Percentiles rank a stretch among this genome's conserved stretches.
Evolutionary conservation across 1,140 invertebrate genomes (phyloP).

Genomic region (Zaprionus tsacasi): DNA sequence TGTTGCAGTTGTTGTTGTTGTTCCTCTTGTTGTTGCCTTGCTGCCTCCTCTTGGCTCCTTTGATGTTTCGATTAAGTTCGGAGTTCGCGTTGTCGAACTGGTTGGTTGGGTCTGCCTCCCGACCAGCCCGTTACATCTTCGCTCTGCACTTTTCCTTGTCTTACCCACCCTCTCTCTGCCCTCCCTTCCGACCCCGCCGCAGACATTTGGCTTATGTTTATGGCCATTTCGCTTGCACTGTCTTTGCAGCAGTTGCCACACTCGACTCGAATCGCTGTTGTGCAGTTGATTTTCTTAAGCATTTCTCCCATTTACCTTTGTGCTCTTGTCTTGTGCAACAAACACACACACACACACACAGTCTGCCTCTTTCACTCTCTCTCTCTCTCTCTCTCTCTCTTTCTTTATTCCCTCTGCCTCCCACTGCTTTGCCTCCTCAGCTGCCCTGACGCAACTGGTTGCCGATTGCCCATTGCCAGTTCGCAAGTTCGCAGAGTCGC

Average conservation of each 20-base stretch:
- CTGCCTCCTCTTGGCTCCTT: conserved; percentile 47
- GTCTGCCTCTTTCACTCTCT: conserved; percentile 7
- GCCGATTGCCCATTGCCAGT: conserved; percentile 56
- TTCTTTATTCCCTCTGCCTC: conserved; percentile 1
- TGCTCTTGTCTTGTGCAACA: conserved; percentile 59
- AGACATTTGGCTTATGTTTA: conserved; percentile 76
- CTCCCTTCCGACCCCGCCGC: conserved; percentile 3
- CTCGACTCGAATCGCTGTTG: conserved; percentile 41
- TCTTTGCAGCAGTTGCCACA: conserved; percentile 55
- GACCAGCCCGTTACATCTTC: not conserved
- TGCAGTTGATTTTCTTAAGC: conserved; percentile 77
- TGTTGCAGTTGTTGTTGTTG: conserved; percentile 37
- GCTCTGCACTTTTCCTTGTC: not conserved
- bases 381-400: not conserved
- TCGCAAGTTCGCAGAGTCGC: conserved; percentile 18
- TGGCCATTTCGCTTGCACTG: conserved; percentile 76
- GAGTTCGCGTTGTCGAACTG: conserved; percentile 77
- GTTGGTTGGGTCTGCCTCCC: conserved; percentile 60
- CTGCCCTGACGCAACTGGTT: conserved; percentile 74
- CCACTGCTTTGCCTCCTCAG: not conserved
- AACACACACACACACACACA: conserved; percentile 69
- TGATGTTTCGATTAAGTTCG: conserved; percentile 83
- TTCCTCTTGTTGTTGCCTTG: conserved; percentile 39
- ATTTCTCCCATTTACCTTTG: conserved; percentile 79
- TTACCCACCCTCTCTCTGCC: not conserved